These are phyloP conservation scores for Micrastur ruficollis DNA, from an alignment of 2,797 vertebrate genomes.

Conservation along the genomic window DNA sequence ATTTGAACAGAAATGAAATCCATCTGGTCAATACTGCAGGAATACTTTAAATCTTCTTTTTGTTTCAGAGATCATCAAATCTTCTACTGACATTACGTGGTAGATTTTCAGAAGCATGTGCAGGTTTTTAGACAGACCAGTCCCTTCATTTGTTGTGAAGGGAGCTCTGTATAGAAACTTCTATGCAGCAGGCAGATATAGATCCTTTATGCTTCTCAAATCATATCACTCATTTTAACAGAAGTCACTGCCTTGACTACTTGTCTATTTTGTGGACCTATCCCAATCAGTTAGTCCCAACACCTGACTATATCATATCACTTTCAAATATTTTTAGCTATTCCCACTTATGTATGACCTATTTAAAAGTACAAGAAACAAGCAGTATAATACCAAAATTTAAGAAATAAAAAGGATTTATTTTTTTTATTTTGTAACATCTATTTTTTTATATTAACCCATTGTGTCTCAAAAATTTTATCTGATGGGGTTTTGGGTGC, in stretches of 20 bases:
- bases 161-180: not conserved
- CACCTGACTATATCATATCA: not conserved
- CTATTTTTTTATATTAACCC: not conserved
- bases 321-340: not conserved
- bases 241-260: not conserved
- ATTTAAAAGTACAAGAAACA: not conserved
- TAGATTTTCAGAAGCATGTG: not conserved
- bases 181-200: not conserved
- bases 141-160: not conserved
- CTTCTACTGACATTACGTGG: not conserved
- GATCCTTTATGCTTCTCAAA: not conserved
- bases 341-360: not conserved
- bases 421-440: not conserved
- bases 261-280: not conserved
- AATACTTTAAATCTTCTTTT: not conserved
- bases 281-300: not conserved
- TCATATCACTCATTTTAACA: not conserved
- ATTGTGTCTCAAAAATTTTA: not conserved
- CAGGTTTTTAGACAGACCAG: not conserved
- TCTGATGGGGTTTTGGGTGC: not conserved
- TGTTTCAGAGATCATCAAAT: not conserved
- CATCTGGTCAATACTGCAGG: not conserved
- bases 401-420: not conserved
- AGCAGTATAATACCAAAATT: not conserved
- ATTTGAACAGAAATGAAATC: not conserved